Base-by-base conservation (phyloP, 2,797 vertebrate species). In the Coracias cyanogaster region DNA sequence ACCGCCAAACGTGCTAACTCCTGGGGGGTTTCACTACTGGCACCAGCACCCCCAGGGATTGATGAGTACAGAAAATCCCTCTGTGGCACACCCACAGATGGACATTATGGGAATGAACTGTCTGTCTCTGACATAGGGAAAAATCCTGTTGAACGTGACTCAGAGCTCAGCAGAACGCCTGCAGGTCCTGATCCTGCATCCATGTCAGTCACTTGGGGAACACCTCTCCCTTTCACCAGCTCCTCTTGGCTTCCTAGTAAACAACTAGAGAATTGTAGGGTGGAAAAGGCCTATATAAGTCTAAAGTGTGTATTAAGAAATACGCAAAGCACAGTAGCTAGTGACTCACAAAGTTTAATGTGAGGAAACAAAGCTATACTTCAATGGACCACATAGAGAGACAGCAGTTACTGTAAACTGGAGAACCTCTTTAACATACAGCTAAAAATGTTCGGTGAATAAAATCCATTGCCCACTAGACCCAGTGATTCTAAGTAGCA, bases 311-410 rank as follows among this genome's bases (percentile, higher is more conserved):
- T 94, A 74, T 90, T 93, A 93, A 93, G 95, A 94, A 96, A 86
- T 26, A 87, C 46, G 61, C 61, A 83, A 88, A 91, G 76, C 79
- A 78, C 57, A 83, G 54, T 65, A 88, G 81, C 71, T 45, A 45
- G 57, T 82, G 89, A 96, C 49, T 94, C 84, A 92, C 74, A 12
- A 82, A 73, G 35, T 87, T 83, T 83, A 91, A 82, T 78, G 26
- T 43, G 57, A 91, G 85, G 57, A 94, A 95, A 89, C 84, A 95
- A 96, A 96, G 83, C 90, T 90, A 13, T 83, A 61, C 52, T 94
- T 94, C 94, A 93, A 69, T 76, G 72, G 89, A 83, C 86, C 92
- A 76, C 91, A 81, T 58, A 58, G 78, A 77, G 82, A 80, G 41
- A 82, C 49, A 65, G 78, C 49, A 73, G 71, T 85, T 80, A 77